phyloP scores from a whole-genome alignment of 2,888 invertebrate genomes.

The Thumatha senex region DNA sequence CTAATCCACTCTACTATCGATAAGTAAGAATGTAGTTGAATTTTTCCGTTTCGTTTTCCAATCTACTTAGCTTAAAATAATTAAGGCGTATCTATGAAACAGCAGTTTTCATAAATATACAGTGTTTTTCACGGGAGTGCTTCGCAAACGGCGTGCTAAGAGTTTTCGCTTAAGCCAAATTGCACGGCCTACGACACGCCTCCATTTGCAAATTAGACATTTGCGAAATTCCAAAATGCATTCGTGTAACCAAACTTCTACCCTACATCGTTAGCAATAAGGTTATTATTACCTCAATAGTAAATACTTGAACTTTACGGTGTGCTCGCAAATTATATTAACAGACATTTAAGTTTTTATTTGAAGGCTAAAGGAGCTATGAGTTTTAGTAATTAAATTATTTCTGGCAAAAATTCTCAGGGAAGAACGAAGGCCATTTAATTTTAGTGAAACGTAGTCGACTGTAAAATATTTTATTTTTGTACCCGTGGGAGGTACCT shows the following conservation, averaged over 20 bases:
- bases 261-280: slow-evolving; percentile 23
- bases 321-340: slow-evolving; percentile 41
- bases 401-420: slow-evolving; percentile 6
- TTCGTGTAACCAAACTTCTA: slow-evolving; percentile 25
- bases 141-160: slow-evolving; percentile 59
- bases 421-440: too few species aligned
- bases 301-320: slow-evolving; percentile 25
- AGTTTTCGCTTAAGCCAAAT: slow-evolving; percentile 75
- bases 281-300: slow-evolving; percentile 7
- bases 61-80: slow-evolving; percentile 24
- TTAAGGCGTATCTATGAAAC: slow-evolving; percentile 21
- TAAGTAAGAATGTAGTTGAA: neutral
- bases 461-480: too few species aligned
- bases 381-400: slow-evolving; percentile 43
- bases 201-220: slow-evolving; percentile 80
- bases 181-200: slow-evolving; percentile 72
- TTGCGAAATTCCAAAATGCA: slow-evolving; percentile 38
- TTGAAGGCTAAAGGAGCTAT: slow-evolving; percentile 38
- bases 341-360: slow-evolving; percentile 43
- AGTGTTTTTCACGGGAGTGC: slow-evolving; percentile 54
- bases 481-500: too few species aligned
- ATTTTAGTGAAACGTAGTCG: too few species aligned
- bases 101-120: slow-evolving; percentile 35
- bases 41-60: slow-evolving; percentile 10
- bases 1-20: neutral